Conservation (phyloP, 2,888 invertebrate genomes). For the Eurytoma californica region DNA sequence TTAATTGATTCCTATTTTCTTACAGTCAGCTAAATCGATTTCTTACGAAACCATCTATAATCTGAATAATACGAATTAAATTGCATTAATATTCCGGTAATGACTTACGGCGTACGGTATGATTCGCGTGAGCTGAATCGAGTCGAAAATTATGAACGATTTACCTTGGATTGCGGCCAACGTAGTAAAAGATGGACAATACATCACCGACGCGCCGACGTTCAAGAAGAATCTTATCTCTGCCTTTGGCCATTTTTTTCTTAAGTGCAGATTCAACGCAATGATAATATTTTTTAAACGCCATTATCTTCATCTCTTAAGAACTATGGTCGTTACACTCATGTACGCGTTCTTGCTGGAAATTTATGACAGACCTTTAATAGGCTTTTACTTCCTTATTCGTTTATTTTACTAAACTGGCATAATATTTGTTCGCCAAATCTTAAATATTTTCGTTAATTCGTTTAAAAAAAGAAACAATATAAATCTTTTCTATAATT, state of each 20-base stretch:
- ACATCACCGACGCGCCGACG: slow-evolving; percentile 10
- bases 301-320: slow-evolving; percentile 37
- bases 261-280: slow-evolving; percentile 28
- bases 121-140: neutral
- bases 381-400: slow-evolving; percentile 13
- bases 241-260: slow-evolving; percentile 23
- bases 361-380: slow-evolving; percentile 36
- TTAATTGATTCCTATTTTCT: no score
- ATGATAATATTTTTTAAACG: slow-evolving; percentile 46
- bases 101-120: neutral
- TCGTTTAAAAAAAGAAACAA: no score
- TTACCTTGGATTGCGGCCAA: slow-evolving; percentile 28
- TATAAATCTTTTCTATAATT: no score
- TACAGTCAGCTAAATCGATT: no score
- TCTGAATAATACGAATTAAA: no score
- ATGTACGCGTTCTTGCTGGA: slow-evolving; percentile 1
- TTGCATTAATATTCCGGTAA: no score
- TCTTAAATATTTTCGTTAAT: no score
- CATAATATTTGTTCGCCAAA: no score
- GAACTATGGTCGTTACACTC: slow-evolving; percentile 33
- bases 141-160: slow-evolving; percentile 11
- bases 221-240: slow-evolving; percentile 31
- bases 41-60: no score
- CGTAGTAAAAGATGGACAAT: slow-evolving; percentile 27
- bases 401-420: neutral